Conservation (phyloP, 1,140 invertebrate species). For the Epicauta chinensis region DNA sequence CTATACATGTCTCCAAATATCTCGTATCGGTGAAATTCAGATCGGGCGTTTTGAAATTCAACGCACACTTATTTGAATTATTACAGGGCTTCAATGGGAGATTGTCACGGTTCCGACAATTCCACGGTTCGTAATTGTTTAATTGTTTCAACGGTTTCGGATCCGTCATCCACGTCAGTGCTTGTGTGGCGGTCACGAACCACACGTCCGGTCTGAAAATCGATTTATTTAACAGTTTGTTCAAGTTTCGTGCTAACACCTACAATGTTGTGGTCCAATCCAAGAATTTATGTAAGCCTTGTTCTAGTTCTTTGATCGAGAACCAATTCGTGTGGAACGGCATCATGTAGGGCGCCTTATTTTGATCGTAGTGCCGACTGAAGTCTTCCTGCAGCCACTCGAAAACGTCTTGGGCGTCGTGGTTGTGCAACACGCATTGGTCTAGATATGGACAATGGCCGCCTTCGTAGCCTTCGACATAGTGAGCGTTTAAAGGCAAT, state of each 20-base stretch:
- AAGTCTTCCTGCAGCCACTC: constrained; percentile 92
- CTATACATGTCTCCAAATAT: constrained; percentile 81
- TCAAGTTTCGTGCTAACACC: constrained; percentile 42
- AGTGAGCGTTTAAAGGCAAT: constrained; percentile 88
- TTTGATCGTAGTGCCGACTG: constrained; percentile 75
- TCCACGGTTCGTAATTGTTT: constrained; percentile 71
- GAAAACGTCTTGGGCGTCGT: constrained; percentile 78
- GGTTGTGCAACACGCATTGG: constrained; percentile 87
- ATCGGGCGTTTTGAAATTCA: constrained; percentile 69
- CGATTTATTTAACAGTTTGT: not conserved
- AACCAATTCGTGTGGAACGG: constrained; percentile 94
- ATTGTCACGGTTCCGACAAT: constrained; percentile 65
- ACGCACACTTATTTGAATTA: constrained; percentile 75
- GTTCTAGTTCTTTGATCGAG: constrained; percentile 78
- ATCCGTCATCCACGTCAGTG: constrained; percentile 85
- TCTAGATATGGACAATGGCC: constrained; percentile 90
- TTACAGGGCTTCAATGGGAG: constrained; percentile 69
- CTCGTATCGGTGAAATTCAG: constrained; percentile 72
- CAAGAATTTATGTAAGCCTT: constrained; percentile 80
- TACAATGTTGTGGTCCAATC: constrained; percentile 72
- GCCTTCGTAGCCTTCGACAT: constrained; percentile 80
- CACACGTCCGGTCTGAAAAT: constrained; percentile 74
- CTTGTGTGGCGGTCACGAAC: constrained; percentile 86
- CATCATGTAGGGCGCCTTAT: constrained; percentile 89
- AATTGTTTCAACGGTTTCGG: constrained; percentile 65